Conservation (phyloP, 2,113 vertebrate species). For the Corythornis madagascariensis region DNA sequence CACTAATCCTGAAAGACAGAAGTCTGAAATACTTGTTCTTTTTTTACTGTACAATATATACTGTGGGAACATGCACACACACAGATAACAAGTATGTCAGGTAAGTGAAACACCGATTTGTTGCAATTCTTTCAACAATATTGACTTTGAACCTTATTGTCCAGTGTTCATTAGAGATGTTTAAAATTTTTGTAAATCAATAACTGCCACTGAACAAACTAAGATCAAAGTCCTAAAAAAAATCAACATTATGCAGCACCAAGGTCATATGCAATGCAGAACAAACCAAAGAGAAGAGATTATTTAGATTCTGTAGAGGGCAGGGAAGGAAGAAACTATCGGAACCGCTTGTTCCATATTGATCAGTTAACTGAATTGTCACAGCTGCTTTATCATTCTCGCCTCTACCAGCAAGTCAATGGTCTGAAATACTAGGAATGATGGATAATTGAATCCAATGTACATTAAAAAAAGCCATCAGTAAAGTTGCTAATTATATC, state of each 20-base stretch:
- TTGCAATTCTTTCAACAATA: conserved; percentile 29
- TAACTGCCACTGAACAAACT: conserved; percentile 54
- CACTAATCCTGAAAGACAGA: conserved; percentile 10
- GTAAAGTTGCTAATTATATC: conserved; percentile 42
- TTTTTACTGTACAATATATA: not conserved
- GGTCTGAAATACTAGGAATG: conserved; percentile 67
- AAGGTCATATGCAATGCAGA: conserved; percentile 68
- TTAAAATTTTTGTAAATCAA: conserved; percentile 63
- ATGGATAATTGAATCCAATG: conserved; percentile 66
- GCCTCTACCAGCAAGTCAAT: conserved; percentile 59
- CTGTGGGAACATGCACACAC: conserved; percentile 11
- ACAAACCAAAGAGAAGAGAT: conserved; percentile 22
- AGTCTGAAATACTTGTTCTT: not conserved
- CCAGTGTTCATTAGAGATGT: conserved; percentile 53
- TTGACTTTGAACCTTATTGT: conserved; percentile 65
- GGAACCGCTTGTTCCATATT: conserved; percentile 38
- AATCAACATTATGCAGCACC: conserved; percentile 70
- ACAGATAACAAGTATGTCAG: conserved; percentile 48
- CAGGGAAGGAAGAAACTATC: conserved; percentile 37
- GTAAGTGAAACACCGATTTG: conserved; percentile 44
- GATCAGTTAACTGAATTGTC: conserved; percentile 48
- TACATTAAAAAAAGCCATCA: conserved; percentile 53
- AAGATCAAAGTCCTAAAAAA: conserved; percentile 71
- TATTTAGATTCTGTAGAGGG: conserved; percentile 41
- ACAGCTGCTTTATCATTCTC: conserved; percentile 37